These are phyloP conservation scores for Chascanopsetta lugubris DNA, from an alignment of 2,113 vertebrate genomes.

Conservation along the genomic window DNA sequence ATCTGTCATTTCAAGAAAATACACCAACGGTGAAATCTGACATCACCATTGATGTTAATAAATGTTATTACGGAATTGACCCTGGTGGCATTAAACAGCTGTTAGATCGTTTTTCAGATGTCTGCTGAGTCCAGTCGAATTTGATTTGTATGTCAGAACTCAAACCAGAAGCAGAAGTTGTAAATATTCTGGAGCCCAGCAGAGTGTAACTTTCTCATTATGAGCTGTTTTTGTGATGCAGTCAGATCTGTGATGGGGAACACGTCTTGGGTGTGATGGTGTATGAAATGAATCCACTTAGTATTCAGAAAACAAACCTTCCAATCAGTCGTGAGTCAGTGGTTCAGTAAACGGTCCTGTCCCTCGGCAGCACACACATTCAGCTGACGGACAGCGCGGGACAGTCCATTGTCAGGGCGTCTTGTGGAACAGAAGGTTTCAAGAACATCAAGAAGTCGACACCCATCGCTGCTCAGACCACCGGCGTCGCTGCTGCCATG, in stretches of 20 bases:
- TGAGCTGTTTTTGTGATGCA: background rate
- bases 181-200: background rate
- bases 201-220: background rate
- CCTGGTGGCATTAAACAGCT: too few species aligned
- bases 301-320: background rate
- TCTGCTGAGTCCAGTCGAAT: too few species aligned
- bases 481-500: constrained; percentile 86
- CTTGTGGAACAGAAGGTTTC: constrained; percentile 95
- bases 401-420: constrained; percentile 76
- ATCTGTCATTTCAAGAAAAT: too few species aligned
- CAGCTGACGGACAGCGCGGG: constrained; percentile 84
- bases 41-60: background rate
- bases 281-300: background rate
- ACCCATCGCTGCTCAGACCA: constrained; percentile 88
- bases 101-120: too few species aligned
- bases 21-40: background rate
- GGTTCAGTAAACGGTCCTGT: background rate
- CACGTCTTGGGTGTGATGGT: background rate
- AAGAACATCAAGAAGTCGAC: constrained; percentile 91
- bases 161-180: background rate
- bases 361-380: constrained; percentile 87
- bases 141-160: too few species aligned
- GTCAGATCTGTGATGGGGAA: background rate
- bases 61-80: too few species aligned
- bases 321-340: background rate